Evolutionary conservation across 2,113 vertebrate genomes (phyloP).

Genomic region (Origma solitaria): DNA sequence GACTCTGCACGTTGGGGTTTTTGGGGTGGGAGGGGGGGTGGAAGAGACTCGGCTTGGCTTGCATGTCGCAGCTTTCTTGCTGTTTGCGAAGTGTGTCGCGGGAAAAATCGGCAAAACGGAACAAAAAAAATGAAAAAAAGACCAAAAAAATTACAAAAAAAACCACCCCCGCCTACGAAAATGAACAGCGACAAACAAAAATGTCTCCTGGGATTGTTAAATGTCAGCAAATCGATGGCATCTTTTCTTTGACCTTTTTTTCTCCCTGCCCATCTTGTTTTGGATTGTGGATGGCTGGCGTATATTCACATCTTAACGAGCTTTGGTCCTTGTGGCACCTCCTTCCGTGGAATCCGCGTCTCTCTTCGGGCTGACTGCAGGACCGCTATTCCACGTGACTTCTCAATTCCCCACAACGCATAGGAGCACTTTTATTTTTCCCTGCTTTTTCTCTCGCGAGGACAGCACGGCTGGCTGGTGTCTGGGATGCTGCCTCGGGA

Average conservation of each 20-base stretch:
- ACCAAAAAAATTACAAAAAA: no score
- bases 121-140: neutral
- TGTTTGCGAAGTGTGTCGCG: neutral
- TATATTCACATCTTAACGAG: slow-evolving; percentile 15
- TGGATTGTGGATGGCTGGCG: slow-evolving; percentile 17
- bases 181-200: neutral
- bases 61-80: neutral
- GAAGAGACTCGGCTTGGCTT: neutral
- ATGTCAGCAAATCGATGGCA: neutral
- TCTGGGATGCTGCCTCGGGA: neutral
- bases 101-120: neutral
- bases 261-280: neutral
- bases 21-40: neutral
- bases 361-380: neutral
- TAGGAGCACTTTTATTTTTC: slow-evolving; percentile 55
- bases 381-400: neutral
- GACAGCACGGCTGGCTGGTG: neutral
- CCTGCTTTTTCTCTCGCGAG: neutral
- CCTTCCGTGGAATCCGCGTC: neutral
- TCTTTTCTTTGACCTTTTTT: neutral
- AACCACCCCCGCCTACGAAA: neutral
- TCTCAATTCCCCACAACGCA: slow-evolving; percentile 16
- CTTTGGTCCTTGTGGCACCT: slow-evolving; percentile 47
- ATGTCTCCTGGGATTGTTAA: neutral
- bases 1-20: neutral